A percentile compares a stretch with the other conserved stretches of the same genome.
phyloP scores from a whole-genome alignment of 2,888 invertebrate genomes.

The Norana najaformis region DNA sequence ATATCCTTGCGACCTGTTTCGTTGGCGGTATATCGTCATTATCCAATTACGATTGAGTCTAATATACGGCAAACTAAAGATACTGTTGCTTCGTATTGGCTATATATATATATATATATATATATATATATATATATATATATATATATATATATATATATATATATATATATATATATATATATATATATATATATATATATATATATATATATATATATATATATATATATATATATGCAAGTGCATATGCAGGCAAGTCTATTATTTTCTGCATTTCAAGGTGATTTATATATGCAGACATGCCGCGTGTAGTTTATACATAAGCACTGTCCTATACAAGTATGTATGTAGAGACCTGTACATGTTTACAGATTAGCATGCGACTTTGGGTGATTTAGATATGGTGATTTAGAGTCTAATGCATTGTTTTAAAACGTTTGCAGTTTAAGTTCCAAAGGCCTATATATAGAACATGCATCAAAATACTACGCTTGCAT shows the following conservation, averaged over 20 bases:
- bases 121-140: not conserved
- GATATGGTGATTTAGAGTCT: no score
- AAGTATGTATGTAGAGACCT: no score
- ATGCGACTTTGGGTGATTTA: no score
- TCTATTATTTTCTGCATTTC: not conserved
- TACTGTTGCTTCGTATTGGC: not conserved
- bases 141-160: not conserved
- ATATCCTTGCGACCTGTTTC: not conserved
- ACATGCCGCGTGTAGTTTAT: no score
- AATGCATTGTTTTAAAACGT: no score
- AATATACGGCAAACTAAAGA: not conserved
- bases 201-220: not conserved
- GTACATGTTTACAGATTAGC: no score
- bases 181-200: not conserved
- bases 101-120: not conserved
- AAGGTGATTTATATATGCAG: not conserved
- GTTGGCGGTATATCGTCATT: not conserved
- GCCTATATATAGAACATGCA: no score
- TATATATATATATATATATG: not conserved
- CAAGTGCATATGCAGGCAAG: not conserved
- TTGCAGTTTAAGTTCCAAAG: no score
- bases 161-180: not conserved
- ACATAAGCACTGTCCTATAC: no score
- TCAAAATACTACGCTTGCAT: no score
- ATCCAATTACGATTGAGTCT: not conserved